A percentile compares a stretch with the other conserved stretches of the same genome.
Conservation (phyloP, 2,113 vertebrate genomes). For the Lathamus discolor region DNA sequence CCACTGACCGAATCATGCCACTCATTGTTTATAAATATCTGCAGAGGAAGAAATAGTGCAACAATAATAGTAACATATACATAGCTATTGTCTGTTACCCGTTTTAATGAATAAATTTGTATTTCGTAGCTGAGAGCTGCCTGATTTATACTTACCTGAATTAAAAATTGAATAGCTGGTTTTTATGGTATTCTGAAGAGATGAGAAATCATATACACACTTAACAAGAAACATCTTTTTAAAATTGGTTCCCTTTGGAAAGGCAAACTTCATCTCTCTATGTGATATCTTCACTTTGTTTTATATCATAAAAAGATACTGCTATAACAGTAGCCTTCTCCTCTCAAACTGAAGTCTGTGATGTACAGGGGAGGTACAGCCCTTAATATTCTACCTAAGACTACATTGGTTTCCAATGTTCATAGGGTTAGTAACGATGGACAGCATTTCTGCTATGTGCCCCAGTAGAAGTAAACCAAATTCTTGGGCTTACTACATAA, state of each 20-base stretch:
- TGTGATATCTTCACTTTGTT: neutral
- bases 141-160: neutral
- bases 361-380: neutral
- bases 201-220: neutral
- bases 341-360: neutral
- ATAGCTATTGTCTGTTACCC: neutral
- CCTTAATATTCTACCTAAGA: neutral
- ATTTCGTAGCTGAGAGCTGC: neutral
- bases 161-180: neutral
- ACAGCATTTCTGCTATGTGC: neutral
- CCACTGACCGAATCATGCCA: conserved; percentile 84
- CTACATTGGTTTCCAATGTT: neutral
- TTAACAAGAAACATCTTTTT: neutral
- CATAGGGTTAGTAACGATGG: fast-evolving
- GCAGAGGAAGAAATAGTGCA: neutral
- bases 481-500: neutral
- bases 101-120: neutral
- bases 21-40: conserved; percentile 91
- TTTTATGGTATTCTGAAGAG: neutral
- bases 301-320: neutral
- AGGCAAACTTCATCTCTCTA: neutral
- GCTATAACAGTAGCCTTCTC: fast-evolving
- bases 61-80: neutral
- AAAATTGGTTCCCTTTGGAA: neutral
- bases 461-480: neutral